Percentiles rank a stretch among this genome's conserved stretches.
phyloP scores from a whole-genome alignment of 2,797 vertebrate genomes.

The Austrolebias charrua region DNA sequence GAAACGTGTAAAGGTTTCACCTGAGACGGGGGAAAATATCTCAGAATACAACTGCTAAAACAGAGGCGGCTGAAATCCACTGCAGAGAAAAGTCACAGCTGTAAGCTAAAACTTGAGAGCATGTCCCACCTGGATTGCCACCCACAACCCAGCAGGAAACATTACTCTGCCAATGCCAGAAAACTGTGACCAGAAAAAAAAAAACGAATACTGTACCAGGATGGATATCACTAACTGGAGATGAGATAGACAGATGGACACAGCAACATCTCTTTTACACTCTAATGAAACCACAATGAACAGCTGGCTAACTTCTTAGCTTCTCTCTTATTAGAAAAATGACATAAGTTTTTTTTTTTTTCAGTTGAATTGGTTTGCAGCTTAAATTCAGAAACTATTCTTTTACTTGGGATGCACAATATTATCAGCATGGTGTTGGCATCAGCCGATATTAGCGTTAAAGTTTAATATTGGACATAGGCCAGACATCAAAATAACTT shows the following conservation, averaged over 20 bases:
- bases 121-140: conserved; percentile 11
- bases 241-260: not conserved
- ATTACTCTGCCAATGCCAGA: not conserved
- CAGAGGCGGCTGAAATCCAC: not conserved
- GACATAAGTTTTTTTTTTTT: not conserved
- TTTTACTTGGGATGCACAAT: no score
- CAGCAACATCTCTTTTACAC: not conserved
- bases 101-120: conserved; percentile 15
- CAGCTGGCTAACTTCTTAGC: not conserved
- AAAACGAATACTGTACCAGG: not conserved
- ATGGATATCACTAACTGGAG: not conserved
- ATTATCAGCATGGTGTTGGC: no score
- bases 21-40: conserved; percentile 7
- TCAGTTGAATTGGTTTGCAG: not conserved
- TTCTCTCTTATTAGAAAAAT: not conserved
- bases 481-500: no score
- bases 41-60: conserved; percentile 13
- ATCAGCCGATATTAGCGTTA: no score
- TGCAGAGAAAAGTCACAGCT: conserved; percentile 5
- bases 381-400: not conserved
- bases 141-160: not conserved
- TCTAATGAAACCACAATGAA: not conserved
- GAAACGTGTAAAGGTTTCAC: conserved; percentile 1
- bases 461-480: no score
- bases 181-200: not conserved